Evolutionary conservation across 2,888 invertebrate species (phyloP).

Genomic region (Leucoptera coffeella): DNA sequence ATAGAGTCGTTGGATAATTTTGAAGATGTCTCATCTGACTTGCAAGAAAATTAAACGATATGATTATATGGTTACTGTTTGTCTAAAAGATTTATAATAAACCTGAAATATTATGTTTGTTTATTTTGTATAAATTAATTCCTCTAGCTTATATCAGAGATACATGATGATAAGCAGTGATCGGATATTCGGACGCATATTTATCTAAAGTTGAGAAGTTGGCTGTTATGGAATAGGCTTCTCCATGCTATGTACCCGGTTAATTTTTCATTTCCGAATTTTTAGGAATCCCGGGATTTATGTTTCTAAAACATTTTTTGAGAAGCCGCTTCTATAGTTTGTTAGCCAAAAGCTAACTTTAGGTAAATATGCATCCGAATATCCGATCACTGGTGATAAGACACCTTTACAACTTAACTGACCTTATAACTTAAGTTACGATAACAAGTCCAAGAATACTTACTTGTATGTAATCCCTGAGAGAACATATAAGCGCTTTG

Average conservation of each 20-base stretch:
- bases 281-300: too few relatives aligned
- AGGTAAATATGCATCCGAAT: too few relatives aligned
- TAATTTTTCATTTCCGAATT: too few relatives aligned
- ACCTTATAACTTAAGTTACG: not conserved
- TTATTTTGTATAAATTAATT: constrained; percentile 5
- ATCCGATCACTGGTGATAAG: too few relatives aligned
- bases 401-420: not conserved
- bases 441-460: constrained; percentile 4
- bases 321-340: too few relatives aligned
- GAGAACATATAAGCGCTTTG: constrained; percentile 8
- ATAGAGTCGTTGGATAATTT: constrained; percentile 5
- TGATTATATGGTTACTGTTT: constrained; percentile 8
- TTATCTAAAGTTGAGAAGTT: too few relatives aligned
- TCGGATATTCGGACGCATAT: too few relatives aligned
- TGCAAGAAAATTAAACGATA: constrained; percentile 8
- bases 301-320: too few relatives aligned
- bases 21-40: constrained; percentile 7
- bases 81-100: constrained; percentile 4
- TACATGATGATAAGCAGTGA: constrained; percentile 5
- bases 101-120: constrained; percentile 6
- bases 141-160: constrained; percentile 6
- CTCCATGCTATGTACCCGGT: too few relatives aligned
- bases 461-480: constrained; percentile 8
- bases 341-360: too few relatives aligned
- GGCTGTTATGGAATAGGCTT: too few relatives aligned